phyloP scores from a whole-genome alignment of 1,140 invertebrate species.

The Dufourea novaeangliae region DNA sequence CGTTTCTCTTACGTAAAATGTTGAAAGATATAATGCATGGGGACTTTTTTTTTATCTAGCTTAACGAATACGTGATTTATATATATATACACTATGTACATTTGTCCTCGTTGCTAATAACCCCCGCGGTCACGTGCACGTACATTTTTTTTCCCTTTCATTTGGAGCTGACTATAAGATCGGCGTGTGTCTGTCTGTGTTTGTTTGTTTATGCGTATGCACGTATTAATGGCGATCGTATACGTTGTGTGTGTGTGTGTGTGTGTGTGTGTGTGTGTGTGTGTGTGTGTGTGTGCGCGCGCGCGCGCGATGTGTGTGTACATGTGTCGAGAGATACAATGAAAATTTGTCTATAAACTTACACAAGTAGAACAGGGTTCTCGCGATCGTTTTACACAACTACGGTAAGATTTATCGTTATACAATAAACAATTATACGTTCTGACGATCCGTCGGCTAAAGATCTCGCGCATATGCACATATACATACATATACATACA shows the following conservation, averaged over 20 bases:
- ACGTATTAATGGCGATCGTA: no score
- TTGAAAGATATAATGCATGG: conserved; percentile 77
- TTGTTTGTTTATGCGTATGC: no score
- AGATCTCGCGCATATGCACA: conserved; percentile 30
- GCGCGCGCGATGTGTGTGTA: background rate
- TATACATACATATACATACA: conserved; percentile 11
- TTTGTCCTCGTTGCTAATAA: conserved; percentile 54
- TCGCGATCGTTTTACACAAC: conserved; percentile 58
- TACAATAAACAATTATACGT: conserved; percentile 60
- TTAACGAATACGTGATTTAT: conserved; percentile 67
- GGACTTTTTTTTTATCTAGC: conserved; percentile 66
- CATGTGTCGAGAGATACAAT: conserved; percentile 46
- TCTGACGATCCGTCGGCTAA: conserved; percentile 57
- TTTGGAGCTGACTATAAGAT: conserved; percentile 64
- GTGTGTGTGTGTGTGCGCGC: background rate
- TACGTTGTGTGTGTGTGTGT: background rate
- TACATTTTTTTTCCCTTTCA: conserved; percentile 33
- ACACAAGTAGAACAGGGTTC: conserved; percentile 62
- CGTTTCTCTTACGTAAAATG: conserved; percentile 69
- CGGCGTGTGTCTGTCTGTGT: no score
- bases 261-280: conserved; percentile 37
- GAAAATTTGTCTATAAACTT: conserved; percentile 72
- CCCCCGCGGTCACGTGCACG: conserved; percentile 60
- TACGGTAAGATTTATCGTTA: conserved; percentile 62
- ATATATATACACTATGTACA: conserved; percentile 81